These are phyloP conservation scores for Lophotis ruficrista DNA, from an alignment of 2,113 vertebrate genomes.

Conservation along the genomic window DNA sequence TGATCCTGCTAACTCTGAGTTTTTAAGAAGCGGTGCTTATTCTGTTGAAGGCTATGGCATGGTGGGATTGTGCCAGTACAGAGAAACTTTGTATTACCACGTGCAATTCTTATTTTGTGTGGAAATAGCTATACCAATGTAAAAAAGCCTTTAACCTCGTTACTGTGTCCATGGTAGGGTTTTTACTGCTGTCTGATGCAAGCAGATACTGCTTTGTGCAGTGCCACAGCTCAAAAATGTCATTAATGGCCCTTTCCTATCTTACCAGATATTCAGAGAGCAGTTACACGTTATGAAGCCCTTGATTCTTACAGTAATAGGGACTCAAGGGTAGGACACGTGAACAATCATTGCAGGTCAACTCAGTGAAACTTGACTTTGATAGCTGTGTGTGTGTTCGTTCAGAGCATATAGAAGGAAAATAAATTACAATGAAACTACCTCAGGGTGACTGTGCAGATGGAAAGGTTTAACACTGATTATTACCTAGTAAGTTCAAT, in stretches of 20 bases:
- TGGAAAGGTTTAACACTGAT: not conserved
- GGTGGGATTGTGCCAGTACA: not conserved
- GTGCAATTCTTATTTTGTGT: not conserved
- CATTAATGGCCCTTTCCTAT: not conserved
- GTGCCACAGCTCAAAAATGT: not conserved
- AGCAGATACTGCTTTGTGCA: not conserved
- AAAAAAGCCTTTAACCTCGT: not conserved
- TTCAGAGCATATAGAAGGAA: not conserved
- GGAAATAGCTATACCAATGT: not conserved
- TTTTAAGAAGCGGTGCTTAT: not conserved
- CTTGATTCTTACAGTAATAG: not conserved
- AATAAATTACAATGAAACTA: not conserved
- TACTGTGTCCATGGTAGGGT: not conserved
- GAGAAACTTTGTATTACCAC: not conserved
- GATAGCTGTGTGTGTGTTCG: rapidly evolving
- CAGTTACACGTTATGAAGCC: not conserved
- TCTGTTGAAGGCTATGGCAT: not conserved
- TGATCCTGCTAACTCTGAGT: not conserved
- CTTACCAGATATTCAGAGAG: not conserved
- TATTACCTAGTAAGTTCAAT: not conserved
- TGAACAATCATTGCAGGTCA: not conserved
- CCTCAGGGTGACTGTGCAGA: not conserved
- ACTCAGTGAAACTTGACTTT: rapidly evolving
- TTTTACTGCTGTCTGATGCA: not conserved
- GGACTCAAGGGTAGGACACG: not conserved